Base-by-base conservation (phyloP, 2,113 vertebrate genomes). In the Megatriorchis doriae region DNA sequence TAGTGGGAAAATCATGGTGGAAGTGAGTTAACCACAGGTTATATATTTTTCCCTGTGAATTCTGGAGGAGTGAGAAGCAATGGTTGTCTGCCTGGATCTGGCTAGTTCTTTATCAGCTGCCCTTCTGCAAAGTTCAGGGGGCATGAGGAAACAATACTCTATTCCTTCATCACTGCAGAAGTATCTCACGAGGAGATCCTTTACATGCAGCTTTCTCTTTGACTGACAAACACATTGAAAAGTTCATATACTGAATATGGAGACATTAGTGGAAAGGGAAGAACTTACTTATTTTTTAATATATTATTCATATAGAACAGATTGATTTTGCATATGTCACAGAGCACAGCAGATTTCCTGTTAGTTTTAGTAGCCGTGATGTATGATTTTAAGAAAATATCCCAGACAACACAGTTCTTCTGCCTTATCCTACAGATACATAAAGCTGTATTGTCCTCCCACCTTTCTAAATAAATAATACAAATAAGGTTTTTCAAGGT, bases 281-380 rank as follows among this genome's bases (percentile, higher is more conserved):
- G 40, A 86, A 48, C 26, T 68, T 40, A 40, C 1, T 25, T 50
- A 1, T 2, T 18, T 78, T 86, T 79, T 19, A 82, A 68, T 31
- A 11, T 16, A 16, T 74, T 81, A 67, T 47, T 81, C 23, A 47
- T 23, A 83, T 25, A 81, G 79, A 95, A 87, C 10, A 95, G 32
- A 94, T 92, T 74, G 48, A 42, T 95, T 97, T 98, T 95, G 38
- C 48, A 45, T 93, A 92, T 34, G 9, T 89, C 79, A 83, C 34
- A 88, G 85, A 93, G 90, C 19, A 70, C 21, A 85, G 72, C 38
- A 86, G 20, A 40, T 94, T 81, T 81, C 45, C 65, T 72, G 16
- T 52, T 77, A 63, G 42, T 68, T 45, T 81, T 82, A 61, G 70
- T 55, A 81, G 10, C 14, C 65, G 77, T 71, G 78, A 91, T 86